phyloP scores from a whole-genome alignment of 2,797 vertebrate genomes.

The Oryzias dopingdopingensis region DNA sequence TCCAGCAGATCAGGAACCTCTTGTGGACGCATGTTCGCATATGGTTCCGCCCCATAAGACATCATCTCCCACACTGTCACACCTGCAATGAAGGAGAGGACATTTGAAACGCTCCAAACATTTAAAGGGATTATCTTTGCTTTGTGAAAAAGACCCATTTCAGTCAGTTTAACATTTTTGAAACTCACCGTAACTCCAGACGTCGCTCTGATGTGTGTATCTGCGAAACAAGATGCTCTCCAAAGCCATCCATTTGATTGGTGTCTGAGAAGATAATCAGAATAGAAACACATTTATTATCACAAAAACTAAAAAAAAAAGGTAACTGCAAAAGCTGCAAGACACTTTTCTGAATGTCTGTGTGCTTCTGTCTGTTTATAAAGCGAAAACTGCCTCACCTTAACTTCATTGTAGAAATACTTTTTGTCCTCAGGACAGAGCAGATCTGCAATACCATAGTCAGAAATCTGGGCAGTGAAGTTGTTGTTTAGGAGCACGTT shows the following conservation, averaged over 20 bases:
- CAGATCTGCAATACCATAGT: constrained; percentile 91
- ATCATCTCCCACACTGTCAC: constrained; percentile 98
- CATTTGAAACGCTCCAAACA: constrained; percentile 12
- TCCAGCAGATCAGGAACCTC: constrained; percentile 92
- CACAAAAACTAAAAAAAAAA: background rate
- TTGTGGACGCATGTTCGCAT: constrained; percentile 81
- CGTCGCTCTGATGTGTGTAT: constrained; percentile 96
- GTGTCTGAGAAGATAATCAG: constrained; percentile 72
- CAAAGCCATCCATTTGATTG: constrained; percentile 96
- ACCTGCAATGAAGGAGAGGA: constrained; percentile 67
- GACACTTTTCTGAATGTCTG: background rate
- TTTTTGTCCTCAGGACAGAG: constrained; percentile 94
- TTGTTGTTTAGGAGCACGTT: constrained; percentile 92
- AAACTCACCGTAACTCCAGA: constrained; percentile 95
- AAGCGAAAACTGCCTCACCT: constrained; percentile 70
- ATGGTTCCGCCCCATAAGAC: constrained; percentile 94
- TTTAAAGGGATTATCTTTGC: background rate
- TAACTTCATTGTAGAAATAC: constrained; percentile 87
- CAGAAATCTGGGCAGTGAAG: constrained; percentile 90
- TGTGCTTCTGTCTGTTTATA: background rate
- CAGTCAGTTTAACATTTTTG: background rate
- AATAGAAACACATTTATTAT: background rate
- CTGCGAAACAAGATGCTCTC: constrained; percentile 93
- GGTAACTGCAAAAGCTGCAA: background rate
- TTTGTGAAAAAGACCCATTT: background rate